Base-by-base conservation (phyloP, 1,140 invertebrate species). In the Lordiphosa clarofinis region DNA sequence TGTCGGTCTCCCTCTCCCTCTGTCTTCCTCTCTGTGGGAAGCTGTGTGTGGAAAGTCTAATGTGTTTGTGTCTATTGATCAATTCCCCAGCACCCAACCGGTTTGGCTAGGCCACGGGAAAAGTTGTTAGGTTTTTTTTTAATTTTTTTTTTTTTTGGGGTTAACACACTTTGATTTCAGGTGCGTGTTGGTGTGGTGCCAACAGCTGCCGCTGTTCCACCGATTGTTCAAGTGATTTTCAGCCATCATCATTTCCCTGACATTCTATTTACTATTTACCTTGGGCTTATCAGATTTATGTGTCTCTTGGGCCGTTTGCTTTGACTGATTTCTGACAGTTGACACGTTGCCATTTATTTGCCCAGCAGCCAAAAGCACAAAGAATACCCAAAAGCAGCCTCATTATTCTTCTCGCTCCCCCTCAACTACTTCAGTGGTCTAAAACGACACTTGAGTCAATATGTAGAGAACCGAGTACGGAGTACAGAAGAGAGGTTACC, bases 391-490 rank as follows among this genome's bases (percentile, higher is more conserved):
- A 39, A 7, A 35, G 60, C 10, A 24, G 15, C 36, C 33, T 33
- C 36, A 48, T 28, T 19, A 40, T n/a, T 44, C 11, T 3, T 11
- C 9, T 24, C 10, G n/a, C 21, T 24, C 10, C 19, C 21, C 42
- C 6, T 35, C 47, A 56, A 82, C 78, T 82, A 84, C 78, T 82
- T 82, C 78, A 82, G 78, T 82, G 78, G 78, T 78, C 64, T 73
- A 84, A 84, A 82, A 84, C 78, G 78, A 73, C 78, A 82, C 78
- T 82, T 78, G 78, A 82, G 78, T 84, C 68, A 73, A 82, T 72
- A 63, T 61, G 31, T 63, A 28, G 24, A 35, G 24, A 33, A 10
- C n/a, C 12, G n/a, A 21, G 4, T 7, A 2, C 3, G 5, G 11
- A 8, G 28, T n/a, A 28, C 8, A 3, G 31, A 12, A 19, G 28